Conservation (phyloP, 2,797 vertebrate genomes). For the Cynopterus sphinx region DNA sequence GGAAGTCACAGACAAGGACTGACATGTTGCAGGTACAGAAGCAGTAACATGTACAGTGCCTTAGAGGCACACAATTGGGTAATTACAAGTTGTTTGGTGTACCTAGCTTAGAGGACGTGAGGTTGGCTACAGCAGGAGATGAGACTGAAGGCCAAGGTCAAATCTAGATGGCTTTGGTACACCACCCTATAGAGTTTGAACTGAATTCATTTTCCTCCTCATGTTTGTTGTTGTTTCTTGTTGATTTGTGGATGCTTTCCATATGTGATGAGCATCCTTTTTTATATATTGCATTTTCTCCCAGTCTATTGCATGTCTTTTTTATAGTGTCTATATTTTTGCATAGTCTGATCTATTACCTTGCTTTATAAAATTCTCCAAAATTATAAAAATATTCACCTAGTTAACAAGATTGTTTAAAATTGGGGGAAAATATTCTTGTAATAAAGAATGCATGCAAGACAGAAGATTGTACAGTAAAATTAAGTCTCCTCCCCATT, state of each 20-base stretch:
- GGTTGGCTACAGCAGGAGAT: neutral
- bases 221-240: neutral
- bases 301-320: neutral
- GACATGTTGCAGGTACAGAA: neutral
- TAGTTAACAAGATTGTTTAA: neutral
- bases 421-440: neutral
- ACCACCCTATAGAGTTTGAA: neutral
- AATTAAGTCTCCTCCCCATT: neutral
- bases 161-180: too few relatives aligned
- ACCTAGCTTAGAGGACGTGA: neutral
- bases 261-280: neutral
- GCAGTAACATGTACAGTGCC: neutral
- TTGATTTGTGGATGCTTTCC: neutral
- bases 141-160: neutral
- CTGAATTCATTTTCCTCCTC: neutral
- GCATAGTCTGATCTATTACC: neutral
- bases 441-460: neutral
- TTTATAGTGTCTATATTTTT: neutral
- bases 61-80: neutral
- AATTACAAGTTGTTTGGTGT: neutral
- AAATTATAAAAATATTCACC: neutral
- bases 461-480: neutral
- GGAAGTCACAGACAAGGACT: neutral
- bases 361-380: neutral
- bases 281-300: neutral